A percentile compares a stretch with the other conserved stretches of the same genome.
Conservation (phyloP, 2,888 invertebrate species). For the Amphipoea oculea region DNA sequence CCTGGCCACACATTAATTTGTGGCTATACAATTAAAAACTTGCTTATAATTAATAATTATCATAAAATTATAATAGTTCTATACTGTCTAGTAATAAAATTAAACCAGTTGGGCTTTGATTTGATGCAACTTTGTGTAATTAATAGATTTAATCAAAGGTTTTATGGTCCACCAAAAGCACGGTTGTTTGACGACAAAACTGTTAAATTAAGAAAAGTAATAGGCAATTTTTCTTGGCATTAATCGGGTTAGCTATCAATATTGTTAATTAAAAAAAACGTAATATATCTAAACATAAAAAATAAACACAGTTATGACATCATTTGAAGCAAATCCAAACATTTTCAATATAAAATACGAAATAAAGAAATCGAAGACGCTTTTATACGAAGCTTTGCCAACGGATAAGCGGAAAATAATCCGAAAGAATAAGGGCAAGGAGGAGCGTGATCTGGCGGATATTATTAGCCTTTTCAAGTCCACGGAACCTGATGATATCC, state of each 20-base stretch:
- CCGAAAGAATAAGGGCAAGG: too few species aligned
- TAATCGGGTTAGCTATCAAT: not conserved
- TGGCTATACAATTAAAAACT: slow-evolving; percentile 38
- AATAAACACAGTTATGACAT: not conserved
- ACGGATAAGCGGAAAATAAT: too few species aligned
- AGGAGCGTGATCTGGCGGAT: too few species aligned
- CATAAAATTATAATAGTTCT: slow-evolving; percentile 40
- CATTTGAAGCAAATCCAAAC: slow-evolving; percentile 18
- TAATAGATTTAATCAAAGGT: slow-evolving; percentile 25
- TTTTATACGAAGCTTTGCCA: too few species aligned
- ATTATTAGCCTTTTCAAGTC: too few species aligned
- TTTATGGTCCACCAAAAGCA: slow-evolving; percentile 1
- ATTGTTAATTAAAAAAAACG: too few species aligned
- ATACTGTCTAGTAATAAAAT: slow-evolving; percentile 37
- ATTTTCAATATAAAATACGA: slow-evolving; percentile 4
- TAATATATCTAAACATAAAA: not conserved
- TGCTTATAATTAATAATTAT: slow-evolving; percentile 35
- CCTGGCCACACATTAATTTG: slow-evolving; percentile 23
- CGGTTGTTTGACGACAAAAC: not conserved
- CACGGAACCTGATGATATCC: too few species aligned
- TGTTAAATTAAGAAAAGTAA: not conserved
- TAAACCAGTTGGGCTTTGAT: slow-evolving; percentile 23
- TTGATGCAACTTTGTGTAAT: slow-evolving; percentile 21
- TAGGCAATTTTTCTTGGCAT: not conserved
- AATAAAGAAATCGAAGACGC: too few species aligned